Percentiles rank a stretch among this genome's conserved stretches.
Conservation (phyloP, 2,888 invertebrate species). For the Pilophorus perplexus region DNA sequence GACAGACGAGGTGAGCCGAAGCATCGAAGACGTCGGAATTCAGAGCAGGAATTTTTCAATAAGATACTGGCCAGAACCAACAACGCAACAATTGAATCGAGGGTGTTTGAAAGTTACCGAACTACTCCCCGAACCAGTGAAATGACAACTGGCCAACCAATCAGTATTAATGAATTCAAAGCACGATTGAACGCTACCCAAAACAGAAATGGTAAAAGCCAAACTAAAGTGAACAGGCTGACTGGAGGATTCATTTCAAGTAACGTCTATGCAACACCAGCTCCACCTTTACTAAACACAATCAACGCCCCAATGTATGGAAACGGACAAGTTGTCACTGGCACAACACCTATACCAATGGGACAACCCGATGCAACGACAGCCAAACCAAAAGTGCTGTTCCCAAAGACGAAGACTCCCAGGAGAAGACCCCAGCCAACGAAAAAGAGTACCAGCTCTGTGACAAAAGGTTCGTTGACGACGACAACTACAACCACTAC, state of each 20-base stretch:
- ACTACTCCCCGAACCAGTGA: neutral
- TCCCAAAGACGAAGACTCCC: conserved; percentile 39
- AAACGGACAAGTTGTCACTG: neutral
- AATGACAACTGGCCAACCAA: conserved; percentile 27
- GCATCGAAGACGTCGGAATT: conserved; percentile 12
- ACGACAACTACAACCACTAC: conserved; percentile 39
- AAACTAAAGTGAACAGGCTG: conserved; percentile 29
- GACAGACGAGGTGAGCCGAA: conserved; percentile 38
- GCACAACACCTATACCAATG: conserved; percentile 28
- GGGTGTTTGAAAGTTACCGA: conserved; percentile 3
- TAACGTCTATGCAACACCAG: neutral
- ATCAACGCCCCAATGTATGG: conserved; percentile 26
- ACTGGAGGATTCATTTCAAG: conserved; percentile 39
- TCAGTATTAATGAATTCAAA: conserved; percentile 39
- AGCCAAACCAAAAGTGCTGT: conserved; percentile 40
- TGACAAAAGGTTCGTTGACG: conserved; percentile 12
- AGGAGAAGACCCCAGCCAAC: conserved; percentile 27
- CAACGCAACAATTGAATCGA: neutral
- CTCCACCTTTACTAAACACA: conserved; percentile 14
- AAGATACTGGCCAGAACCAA: conserved; percentile 16
- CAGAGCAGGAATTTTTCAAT: conserved; percentile 21
- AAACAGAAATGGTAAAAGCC: neutral
- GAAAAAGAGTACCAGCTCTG: neutral
- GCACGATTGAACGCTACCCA: conserved; percentile 25
- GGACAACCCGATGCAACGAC: conserved; percentile 4